A percentile compares a stretch with the other conserved stretches of the same genome.
phyloP scores from a whole-genome alignment of 2,888 invertebrate genomes.

The Himalopsyche kuldschensis region DNA sequence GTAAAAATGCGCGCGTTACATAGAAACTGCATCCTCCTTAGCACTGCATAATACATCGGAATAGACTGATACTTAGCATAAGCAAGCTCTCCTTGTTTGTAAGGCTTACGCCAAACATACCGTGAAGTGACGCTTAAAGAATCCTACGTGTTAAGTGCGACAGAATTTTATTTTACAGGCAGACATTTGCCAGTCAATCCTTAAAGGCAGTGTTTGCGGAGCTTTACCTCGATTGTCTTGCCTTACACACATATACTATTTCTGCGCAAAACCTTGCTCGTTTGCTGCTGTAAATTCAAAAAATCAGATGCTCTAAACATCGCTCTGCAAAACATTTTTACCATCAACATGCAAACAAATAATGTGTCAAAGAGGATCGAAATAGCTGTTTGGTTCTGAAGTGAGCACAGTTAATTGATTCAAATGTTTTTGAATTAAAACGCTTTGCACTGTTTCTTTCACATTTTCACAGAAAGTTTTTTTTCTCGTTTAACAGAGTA shows the following conservation, averaged over 20 bases:
- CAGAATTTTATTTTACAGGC: not conserved
- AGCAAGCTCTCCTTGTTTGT: not conserved
- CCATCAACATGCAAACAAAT: no score
- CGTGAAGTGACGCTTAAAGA: not conserved
- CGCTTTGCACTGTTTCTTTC: no score
- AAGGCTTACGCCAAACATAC: not conserved
- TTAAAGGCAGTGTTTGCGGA: not conserved
- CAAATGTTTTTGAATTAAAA: no score
- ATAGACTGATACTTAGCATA: not conserved
- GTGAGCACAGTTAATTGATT: no score
- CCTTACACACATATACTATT: not conserved
- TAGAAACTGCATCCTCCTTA: not conserved
- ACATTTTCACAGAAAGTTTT: no score
- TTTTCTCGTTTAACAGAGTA: no score
- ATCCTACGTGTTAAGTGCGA: not conserved
- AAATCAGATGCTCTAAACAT: not conserved
- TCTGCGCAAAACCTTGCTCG: not conserved
- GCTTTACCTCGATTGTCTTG: not conserved
- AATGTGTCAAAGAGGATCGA: no score
- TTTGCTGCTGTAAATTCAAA: not conserved
- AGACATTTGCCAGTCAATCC: not conserved
- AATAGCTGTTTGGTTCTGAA: no score
- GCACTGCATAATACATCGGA: not conserved
- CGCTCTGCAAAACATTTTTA: no score
- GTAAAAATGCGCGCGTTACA: not conserved